phyloP scores from a whole-genome alignment of 2,113 vertebrate species.

The Micromys minutus region DNA sequence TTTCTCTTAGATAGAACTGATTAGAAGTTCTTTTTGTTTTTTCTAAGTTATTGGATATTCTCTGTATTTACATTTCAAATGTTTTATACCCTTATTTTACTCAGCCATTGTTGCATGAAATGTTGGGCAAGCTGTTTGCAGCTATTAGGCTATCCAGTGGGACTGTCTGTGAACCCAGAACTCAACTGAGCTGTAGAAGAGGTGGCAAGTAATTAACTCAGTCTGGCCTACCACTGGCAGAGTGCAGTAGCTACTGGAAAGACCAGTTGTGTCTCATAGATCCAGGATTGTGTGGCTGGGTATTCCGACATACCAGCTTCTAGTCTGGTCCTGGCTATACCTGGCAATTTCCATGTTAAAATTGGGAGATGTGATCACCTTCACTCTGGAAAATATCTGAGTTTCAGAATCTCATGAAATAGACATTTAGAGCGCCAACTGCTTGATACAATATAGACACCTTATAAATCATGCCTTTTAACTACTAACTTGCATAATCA shows the following conservation, averaged over 20 bases:
- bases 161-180: background rate
- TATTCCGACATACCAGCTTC: background rate
- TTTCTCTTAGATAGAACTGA: background rate
- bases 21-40: background rate
- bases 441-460: background rate
- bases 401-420: background rate
- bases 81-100: background rate
- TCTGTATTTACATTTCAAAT: too few relatives aligned
- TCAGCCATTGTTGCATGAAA: background rate
- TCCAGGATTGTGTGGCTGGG: background rate
- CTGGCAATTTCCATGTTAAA: background rate
- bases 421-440: background rate
- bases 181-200: conserved; percentile 10
- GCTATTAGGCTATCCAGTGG: background rate
- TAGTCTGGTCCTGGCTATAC: background rate
- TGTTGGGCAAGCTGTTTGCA: background rate
- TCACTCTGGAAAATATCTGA: background rate
- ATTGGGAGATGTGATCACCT: background rate
- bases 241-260: background rate
- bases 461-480: background rate
- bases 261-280: background rate
- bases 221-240: background rate
- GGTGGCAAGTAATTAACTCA: background rate
- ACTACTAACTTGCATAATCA: background rate
- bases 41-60: too few relatives aligned